Conservation (phyloP, 2,888 invertebrate species). For the Diloba caeruleocephala region DNA sequence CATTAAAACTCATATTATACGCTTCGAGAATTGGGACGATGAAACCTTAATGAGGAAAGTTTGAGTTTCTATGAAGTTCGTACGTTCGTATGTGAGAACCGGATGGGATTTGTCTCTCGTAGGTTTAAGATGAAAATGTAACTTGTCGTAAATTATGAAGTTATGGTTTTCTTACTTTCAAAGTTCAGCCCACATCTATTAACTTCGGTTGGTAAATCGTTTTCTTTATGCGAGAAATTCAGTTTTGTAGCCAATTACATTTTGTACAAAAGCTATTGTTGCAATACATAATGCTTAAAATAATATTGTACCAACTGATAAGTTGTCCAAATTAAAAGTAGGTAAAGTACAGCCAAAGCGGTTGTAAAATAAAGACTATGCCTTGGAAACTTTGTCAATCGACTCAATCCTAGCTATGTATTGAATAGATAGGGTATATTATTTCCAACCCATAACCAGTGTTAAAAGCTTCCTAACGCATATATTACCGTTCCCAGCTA, state of each 20-base stretch:
- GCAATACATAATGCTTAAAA: too few relatives aligned
- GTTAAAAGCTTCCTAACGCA: constrained; percentile 32
- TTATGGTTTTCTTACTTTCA: constrained; percentile 2
- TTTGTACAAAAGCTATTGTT: neutral
- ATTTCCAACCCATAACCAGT: constrained; percentile 10
- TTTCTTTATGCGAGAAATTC: neutral
- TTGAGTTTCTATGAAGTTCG: constrained; percentile 17
- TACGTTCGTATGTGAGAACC: constrained; percentile 8
- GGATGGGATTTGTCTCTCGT: constrained; percentile 10
- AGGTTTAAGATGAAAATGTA: constrained; percentile 7
- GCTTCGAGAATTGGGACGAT: constrained; percentile 13
- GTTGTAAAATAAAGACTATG: too few relatives aligned
- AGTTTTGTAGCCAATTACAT: neutral
- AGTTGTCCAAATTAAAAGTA: too few relatives aligned
- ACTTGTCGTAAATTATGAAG: constrained; percentile 6
- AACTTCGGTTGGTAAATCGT: neutral
- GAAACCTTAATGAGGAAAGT: constrained; percentile 40
- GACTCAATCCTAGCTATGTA: too few relatives aligned
- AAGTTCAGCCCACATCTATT: constrained; percentile 4
- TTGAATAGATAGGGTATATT: too few relatives aligned
- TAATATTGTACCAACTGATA: too few relatives aligned
- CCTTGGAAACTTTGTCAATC: too few relatives aligned
- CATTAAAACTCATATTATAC: neutral
- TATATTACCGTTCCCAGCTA: constrained; percentile 18
- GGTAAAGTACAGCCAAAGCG: too few relatives aligned